phyloP scores from a whole-genome alignment of 2,797 vertebrate species.

The Pangasius larnaudii region DNA sequence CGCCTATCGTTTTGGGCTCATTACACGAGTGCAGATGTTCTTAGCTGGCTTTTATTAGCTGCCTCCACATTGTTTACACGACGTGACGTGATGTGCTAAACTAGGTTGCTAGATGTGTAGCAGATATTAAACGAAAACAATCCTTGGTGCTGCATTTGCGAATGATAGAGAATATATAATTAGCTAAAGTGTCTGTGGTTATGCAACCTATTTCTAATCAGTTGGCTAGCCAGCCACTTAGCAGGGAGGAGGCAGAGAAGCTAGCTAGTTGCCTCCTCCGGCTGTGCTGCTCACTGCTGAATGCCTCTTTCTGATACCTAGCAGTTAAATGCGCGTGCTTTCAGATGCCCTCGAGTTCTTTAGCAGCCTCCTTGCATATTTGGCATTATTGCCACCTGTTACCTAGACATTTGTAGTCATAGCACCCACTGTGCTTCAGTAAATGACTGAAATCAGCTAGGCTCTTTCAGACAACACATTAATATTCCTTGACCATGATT shows the following conservation, averaged over 20 bases:
- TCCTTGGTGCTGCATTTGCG: neutral
- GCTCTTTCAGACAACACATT: neutral
- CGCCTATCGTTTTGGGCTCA: neutral
- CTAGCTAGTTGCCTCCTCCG: neutral
- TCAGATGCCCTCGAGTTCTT: neutral
- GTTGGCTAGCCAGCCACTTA: slow-evolving; percentile 1
- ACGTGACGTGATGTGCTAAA: neutral
- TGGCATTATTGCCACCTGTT: slow-evolving; percentile 7
- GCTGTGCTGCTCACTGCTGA: neutral
- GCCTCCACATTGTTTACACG: slow-evolving; percentile 32
- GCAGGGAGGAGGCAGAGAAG: slow-evolving; percentile 14
- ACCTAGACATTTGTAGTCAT: neutral
- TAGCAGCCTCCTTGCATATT: neutral
- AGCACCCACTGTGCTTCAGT: neutral
- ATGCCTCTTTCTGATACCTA: neutral
- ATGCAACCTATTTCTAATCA: neutral
- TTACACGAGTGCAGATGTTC: neutral
- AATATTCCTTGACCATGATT: neutral
- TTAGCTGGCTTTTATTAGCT: slow-evolving; percentile 13
- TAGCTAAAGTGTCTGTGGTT: slow-evolving; percentile 1
- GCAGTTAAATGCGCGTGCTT: neutral
- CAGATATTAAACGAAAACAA: neutral
- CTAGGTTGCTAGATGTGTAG: neutral
- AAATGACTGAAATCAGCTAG: neutral
- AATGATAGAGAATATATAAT: neutral